Evolutionary conservation across 2,888 invertebrate species (phyloP).

Genomic region (Andrena trimmerana): DNA sequence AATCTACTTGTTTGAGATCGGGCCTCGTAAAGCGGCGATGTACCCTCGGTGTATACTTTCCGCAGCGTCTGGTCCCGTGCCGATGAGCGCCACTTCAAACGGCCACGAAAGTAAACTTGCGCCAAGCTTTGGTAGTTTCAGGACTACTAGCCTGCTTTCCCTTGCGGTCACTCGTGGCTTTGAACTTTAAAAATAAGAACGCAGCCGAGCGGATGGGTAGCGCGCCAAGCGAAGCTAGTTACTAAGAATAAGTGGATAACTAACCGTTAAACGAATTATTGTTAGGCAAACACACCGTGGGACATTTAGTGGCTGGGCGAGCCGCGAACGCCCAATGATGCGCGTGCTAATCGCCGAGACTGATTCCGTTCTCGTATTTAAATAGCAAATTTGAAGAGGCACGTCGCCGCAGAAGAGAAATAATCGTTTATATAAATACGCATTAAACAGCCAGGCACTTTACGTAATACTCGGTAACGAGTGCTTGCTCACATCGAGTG

Average conservation of each 20-base stretch:
- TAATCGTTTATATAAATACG: slow-evolving; percentile 52
- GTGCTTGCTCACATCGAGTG: slow-evolving; percentile 22
- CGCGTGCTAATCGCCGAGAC: slow-evolving; percentile 42
- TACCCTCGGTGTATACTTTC: slow-evolving; percentile 28
- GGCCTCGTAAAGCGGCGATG: slow-evolving; percentile 21
- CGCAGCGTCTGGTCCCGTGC: slow-evolving; percentile 38
- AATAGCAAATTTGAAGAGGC: slow-evolving; percentile 45
- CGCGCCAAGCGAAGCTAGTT: slow-evolving; percentile 25
- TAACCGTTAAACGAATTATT: slow-evolving; percentile 47
- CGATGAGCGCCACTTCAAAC: slow-evolving; percentile 61
- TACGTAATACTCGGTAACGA: slow-evolving; percentile 39
- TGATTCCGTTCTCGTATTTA: slow-evolving; percentile 34
- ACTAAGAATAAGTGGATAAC: slow-evolving; percentile 49
- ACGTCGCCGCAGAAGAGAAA: slow-evolving; percentile 10
- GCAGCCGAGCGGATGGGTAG: neutral
- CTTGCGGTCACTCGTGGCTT: slow-evolving; percentile 32
- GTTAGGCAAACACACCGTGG: slow-evolving; percentile 31
- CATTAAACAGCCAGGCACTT: slow-evolving; percentile 37
- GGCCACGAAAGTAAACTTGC: slow-evolving; percentile 53
- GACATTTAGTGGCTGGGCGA: slow-evolving; percentile 41
- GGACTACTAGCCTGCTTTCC: slow-evolving; percentile 2
- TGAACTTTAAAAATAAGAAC: slow-evolving; percentile 50
- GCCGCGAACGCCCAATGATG: slow-evolving; percentile 10
- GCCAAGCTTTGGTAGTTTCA: slow-evolving; percentile 25
- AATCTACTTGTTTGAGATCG: slow-evolving; percentile 39